Percentiles rank a stretch among this genome's conserved stretches.
Evolutionary conservation across 2,113 vertebrate genomes (phyloP).

Genomic region (Patagioenas fasciata): DNA sequence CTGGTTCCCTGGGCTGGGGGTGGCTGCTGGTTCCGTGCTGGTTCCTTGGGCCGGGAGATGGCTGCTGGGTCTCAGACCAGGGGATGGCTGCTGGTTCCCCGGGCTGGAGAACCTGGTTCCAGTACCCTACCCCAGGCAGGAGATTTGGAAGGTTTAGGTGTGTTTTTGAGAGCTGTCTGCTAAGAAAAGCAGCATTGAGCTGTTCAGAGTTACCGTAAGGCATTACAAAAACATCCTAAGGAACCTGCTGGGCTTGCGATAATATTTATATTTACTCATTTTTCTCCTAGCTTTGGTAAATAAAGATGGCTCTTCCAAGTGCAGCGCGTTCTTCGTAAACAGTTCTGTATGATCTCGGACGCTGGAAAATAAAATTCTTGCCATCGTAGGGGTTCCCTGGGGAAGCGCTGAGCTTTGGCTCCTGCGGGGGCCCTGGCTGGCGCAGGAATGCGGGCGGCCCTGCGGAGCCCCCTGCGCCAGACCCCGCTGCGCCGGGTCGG

Average conservation of each 20-base stretch:
- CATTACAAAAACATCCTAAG: background rate
- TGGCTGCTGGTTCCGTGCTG: no score
- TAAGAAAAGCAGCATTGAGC: background rate
- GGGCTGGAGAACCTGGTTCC: background rate
- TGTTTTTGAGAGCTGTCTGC: background rate
- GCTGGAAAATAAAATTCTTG: constrained; percentile 42
- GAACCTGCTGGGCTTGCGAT: background rate
- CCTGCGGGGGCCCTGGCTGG: background rate
- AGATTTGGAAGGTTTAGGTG: background rate
- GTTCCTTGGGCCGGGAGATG: no score
- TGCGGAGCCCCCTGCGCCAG: background rate
- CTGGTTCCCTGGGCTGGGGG: background rate
- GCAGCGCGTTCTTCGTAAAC: background rate
- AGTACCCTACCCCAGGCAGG: background rate
- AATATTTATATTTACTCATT: background rate
- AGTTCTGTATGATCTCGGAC: background rate
- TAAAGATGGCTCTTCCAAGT: background rate
- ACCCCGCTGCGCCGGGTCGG: background rate
- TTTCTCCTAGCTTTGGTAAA: background rate
- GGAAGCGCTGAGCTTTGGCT: constrained; percentile 15
- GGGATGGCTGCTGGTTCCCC: background rate
- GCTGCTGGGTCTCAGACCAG: background rate
- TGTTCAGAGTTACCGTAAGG: background rate
- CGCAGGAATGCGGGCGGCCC: constrained; percentile 36
- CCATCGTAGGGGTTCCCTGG: background rate